phyloP scores from a whole-genome alignment of 2,888 invertebrate genomes.

The Hanleya hanleyi region DNA sequence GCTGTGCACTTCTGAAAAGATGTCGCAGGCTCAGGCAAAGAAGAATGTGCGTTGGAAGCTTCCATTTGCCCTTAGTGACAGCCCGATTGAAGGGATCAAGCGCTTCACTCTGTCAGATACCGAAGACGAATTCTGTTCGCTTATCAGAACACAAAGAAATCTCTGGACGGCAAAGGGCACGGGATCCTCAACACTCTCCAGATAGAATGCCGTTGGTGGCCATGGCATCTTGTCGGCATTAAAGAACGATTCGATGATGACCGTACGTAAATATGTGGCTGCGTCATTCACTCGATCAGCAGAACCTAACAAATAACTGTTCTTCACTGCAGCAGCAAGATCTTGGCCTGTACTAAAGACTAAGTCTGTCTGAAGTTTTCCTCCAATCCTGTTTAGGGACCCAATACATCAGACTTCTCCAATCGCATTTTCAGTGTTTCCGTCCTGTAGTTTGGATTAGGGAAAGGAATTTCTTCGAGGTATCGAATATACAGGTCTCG shows the following conservation, averaged over 20 bases:
- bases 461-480: not conserved
- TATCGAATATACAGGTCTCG: constrained; percentile 5
- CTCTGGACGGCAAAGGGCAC: not conserved
- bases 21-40: not conserved
- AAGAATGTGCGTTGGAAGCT: not conserved
- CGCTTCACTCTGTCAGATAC: not conserved
- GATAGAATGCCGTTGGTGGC: not conserved
- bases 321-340: not conserved
- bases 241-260: not conserved
- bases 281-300: not conserved
- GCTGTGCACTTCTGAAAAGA: constrained; percentile 6
- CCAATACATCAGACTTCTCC: not conserved
- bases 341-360: not conserved
- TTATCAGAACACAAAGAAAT: not conserved
- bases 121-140: not conserved
- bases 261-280: not conserved
- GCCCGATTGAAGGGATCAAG: not conserved
- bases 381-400: too few relatives aligned
- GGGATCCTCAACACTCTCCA: too few relatives aligned
- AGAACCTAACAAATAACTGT: not conserved
- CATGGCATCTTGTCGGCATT: not conserved
- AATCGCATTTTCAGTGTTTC: constrained; percentile 13
- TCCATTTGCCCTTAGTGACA: not conserved
- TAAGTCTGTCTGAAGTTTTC: not conserved
- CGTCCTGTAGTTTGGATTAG: constrained; percentile 11